phyloP scores from a whole-genome alignment of 2,113 vertebrate species.

The Desmodus rotundus region DNA sequence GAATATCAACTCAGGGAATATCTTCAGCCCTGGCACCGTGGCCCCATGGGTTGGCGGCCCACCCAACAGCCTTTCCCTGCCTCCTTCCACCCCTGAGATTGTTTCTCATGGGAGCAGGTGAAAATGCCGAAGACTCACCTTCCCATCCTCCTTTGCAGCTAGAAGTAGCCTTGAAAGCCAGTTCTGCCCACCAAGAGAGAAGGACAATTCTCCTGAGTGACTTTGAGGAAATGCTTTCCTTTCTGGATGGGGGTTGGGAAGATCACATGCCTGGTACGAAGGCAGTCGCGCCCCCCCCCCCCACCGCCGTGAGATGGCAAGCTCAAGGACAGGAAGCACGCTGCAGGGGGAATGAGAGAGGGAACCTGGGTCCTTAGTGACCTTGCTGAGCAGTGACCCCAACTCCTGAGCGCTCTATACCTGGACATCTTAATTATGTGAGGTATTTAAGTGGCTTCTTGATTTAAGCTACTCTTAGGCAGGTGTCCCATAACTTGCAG shows the following conservation, averaged over 20 bases:
- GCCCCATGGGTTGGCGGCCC: background rate
- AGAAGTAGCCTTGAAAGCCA: background rate
- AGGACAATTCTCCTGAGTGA: background rate
- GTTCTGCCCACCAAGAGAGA: background rate
- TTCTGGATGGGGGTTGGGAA: background rate
- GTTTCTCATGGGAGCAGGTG: background rate
- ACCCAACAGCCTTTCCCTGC: background rate
- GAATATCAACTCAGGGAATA: background rate
- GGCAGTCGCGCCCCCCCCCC: too few relatives aligned
- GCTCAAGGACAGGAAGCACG: background rate
- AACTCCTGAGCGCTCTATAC: background rate
- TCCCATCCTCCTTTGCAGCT: background rate
- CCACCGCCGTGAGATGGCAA: rapidly evolving
- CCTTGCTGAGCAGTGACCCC: too few relatives aligned
- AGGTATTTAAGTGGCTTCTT: background rate
- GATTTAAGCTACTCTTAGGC: background rate
- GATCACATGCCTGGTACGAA: background rate
- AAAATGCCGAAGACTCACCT: background rate
- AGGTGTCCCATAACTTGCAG: background rate
- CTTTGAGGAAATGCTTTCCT: background rate
- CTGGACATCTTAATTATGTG: background rate
- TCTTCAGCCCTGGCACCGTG: background rate
- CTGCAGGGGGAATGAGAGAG: background rate
- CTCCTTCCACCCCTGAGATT: background rate
- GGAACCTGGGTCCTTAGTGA: background rate